Evolutionary conservation across 2,113 vertebrate genomes (phyloP), one percentile per base, ranked within the genome.

Genomic region (Pachycephala philippinensis): DNA sequence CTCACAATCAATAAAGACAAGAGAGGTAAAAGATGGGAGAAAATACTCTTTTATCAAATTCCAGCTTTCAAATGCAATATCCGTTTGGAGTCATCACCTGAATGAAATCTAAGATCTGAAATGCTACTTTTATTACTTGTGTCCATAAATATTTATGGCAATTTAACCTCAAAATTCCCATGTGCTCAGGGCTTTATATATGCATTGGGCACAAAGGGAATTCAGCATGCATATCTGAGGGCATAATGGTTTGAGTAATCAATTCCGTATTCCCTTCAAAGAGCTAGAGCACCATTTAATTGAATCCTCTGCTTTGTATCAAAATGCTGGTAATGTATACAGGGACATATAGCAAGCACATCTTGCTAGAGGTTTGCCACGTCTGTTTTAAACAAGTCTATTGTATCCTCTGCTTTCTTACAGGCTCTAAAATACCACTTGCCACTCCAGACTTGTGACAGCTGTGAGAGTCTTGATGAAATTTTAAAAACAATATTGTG

Each of bases 41-140:
- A 95, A 95, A 91, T 82, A 87, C 0, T 1, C 35, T 84, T 92
- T 76, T 85, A 94, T 95, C 65, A 87, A 94, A 95, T 95, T 93
- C 37, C 81, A 95, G 65, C 65, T 96, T 96, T 96, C 89, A 91
- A 89, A 94, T 87, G 69, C 64, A 96, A 94, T 95, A 95, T 93
- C 91, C 3, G 0, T 82, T 96, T 87, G 87, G 47, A 92, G 68
- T 87, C 87, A 91, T 77, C 81, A 76, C 49, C 40, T 87, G 87
- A 96, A 95, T 94, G 61, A 79, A 93, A 89, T 85, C 79, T 53
- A 45, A 79, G 78, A 76, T 72, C 84, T 82, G 70, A 94, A 94
- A 95, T 74, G 77, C 87, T 92, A 89, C 65, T 66, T 87, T 91
- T 95, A 95, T 96, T 91, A 83, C 84, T 93, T 72, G 53, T 50